Percentiles rank a stretch among this genome's conserved stretches.
phyloP scores from a whole-genome alignment of 2,888 invertebrate species.

The Pachymerium ferrugineum region DNA sequence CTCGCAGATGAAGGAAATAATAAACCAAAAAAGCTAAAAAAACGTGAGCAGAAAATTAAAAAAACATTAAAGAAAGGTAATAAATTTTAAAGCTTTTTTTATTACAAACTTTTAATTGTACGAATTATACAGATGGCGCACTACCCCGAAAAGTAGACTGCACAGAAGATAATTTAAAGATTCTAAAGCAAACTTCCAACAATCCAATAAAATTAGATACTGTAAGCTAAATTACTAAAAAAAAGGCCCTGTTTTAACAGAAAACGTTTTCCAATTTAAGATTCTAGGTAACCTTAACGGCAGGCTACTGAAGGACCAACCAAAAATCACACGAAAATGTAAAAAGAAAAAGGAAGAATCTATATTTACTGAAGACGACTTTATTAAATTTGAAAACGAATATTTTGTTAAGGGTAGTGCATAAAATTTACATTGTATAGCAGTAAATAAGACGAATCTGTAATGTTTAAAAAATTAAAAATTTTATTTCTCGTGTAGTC shows the following conservation, averaged over 20 bases:
- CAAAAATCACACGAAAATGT: not conserved
- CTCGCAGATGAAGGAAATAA: not conserved
- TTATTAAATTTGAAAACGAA: conserved; percentile 61
- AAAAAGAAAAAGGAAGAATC: conserved; percentile 51
- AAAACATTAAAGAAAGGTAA: not conserved
- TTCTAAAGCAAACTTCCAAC: not conserved
- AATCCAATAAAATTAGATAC: not conserved
- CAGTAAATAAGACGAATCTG: not conserved
- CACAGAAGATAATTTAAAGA: not conserved
- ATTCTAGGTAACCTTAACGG: conserved; percentile 39
- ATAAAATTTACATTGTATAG: not conserved
- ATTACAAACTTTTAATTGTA: not conserved
- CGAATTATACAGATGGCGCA: not conserved
- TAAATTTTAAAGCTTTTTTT: not conserved
- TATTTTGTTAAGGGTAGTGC: conserved; percentile 50
- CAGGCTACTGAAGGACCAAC: conserved; percentile 31
- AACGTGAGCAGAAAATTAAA: not conserved
- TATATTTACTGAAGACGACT: conserved; percentile 65
- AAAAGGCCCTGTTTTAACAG: not conserved
- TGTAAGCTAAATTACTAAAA: not conserved
- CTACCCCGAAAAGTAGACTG: not conserved
- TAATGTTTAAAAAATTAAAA: not conserved
- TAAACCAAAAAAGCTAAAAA: not conserved
- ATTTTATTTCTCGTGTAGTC: not conserved
- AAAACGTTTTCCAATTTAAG: not conserved